Evolutionary conservation across 2,888 invertebrate genomes (phyloP).

Genomic region (Hirudinaria manillensis): DNA sequence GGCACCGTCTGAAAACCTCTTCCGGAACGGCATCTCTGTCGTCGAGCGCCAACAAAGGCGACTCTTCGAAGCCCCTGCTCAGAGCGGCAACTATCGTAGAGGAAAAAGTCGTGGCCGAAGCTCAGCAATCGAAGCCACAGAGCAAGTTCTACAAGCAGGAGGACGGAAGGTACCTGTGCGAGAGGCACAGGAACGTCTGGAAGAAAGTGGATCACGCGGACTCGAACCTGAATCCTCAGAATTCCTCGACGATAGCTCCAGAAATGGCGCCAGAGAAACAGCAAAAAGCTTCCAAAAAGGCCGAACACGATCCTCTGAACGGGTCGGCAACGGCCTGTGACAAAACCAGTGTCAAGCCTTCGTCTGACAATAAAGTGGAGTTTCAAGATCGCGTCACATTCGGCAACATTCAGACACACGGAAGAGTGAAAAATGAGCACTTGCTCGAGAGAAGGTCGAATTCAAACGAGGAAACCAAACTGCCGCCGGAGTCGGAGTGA

Average conservation of each 20-base stretch:
- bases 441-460: neutral
- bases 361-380: neutral
- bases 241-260: neutral
- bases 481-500: neutral
- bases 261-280: neutral
- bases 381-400: neutral
- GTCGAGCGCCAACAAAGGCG: too few relatives aligned
- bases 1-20: too few relatives aligned
- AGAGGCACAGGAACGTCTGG: conserved; percentile 6
- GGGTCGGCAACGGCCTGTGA: neutral
- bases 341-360: neutral
- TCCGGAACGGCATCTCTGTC: too few relatives aligned
- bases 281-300: neutral
- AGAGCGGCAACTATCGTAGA: too few relatives aligned
- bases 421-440: neutral
- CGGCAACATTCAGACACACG: neutral
- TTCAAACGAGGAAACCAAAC: conserved; percentile 13
- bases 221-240: conserved; percentile 1
- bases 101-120: too few relatives aligned
- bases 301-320: neutral
- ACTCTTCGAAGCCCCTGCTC: too few relatives aligned
- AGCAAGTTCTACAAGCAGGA: conserved; percentile 1
- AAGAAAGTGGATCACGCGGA: neutral
- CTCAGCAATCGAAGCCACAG: too few relatives aligned
- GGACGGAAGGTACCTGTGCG: conserved; percentile 4